phyloP scores from a whole-genome alignment of 2,888 invertebrate species.

The Xanthia icteritia region DNA sequence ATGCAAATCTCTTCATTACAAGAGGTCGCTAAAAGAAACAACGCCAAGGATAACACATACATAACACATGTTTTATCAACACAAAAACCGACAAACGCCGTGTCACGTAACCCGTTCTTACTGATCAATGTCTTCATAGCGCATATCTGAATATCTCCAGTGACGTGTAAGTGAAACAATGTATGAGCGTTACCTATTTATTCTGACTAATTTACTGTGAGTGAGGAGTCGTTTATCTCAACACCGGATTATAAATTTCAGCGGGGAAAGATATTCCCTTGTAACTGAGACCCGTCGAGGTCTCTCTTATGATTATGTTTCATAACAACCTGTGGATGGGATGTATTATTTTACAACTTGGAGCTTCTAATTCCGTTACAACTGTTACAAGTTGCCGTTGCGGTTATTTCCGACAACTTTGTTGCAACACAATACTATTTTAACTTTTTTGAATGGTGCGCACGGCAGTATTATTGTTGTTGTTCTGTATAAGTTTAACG shows the following conservation, averaged over 20 bases:
- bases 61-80: conserved; percentile 49
- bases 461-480: conserved; percentile 21
- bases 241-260: conserved; percentile 68
- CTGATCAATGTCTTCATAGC: conserved; percentile 81
- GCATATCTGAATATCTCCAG: conserved; percentile 72
- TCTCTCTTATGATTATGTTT: conserved; percentile 78
- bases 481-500: conserved; percentile 21
- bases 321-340: conserved; percentile 67
- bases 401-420: conserved; percentile 59
- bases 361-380: conserved; percentile 67
- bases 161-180: conserved; percentile 69
- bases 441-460: conserved; percentile 46
- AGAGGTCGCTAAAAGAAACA: conserved; percentile 55
- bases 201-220: conserved; percentile 79
- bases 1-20: conserved; percentile 52
- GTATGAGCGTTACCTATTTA: conserved; percentile 74
- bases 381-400: conserved; percentile 54
- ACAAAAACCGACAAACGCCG: conserved; percentile 40
- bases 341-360: conserved; percentile 66
- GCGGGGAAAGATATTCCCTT: conserved; percentile 73
- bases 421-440: conserved; percentile 58
- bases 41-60: conserved; percentile 30
- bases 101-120: conserved; percentile 71
- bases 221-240: conserved; percentile 76
- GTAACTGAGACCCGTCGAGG: conserved; percentile 71